Conservation (phyloP, 2,888 invertebrate genomes). For the Pollenia angustigena region DNA sequence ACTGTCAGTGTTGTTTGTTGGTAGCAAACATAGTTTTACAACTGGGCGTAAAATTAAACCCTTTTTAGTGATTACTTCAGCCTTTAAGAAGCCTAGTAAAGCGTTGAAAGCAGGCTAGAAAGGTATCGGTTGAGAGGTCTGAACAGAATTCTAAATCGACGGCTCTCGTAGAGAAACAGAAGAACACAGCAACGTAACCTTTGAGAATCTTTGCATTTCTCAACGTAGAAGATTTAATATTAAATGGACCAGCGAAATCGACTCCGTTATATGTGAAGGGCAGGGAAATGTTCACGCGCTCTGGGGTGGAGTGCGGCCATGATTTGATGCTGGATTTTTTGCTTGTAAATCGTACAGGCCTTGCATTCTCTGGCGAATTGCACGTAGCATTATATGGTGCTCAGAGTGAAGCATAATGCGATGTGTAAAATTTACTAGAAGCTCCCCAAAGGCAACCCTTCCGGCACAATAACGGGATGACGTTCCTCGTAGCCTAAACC, state of each 20-base stretch:
- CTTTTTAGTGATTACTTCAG: constrained; percentile 14
- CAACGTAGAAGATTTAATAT: background rate
- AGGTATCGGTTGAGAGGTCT: constrained; percentile 56
- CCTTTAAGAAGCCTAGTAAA: constrained; percentile 47
- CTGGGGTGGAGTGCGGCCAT: too few relatives aligned
- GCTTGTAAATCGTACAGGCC: too few relatives aligned
- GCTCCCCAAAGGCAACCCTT: background rate
- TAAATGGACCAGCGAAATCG: background rate
- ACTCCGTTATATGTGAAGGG: too few relatives aligned
- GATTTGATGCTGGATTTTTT: too few relatives aligned
- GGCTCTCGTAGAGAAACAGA: constrained; percentile 54
- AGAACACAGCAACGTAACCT: constrained; percentile 48
- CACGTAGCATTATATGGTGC: too few relatives aligned
- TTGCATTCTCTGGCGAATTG: too few relatives aligned
- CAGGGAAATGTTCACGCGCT: too few relatives aligned
- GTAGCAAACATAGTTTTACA: too few relatives aligned
- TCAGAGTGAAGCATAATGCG: background rate
- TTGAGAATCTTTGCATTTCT: background rate
- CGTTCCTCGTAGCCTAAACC: background rate
- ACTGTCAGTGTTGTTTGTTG: too few relatives aligned
- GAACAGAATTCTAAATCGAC: constrained; percentile 58
- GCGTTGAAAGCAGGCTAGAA: constrained; percentile 51
- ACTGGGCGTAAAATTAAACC: constrained; percentile 9
- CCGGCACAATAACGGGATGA: background rate
- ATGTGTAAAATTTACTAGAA: background rate